Conservation (phyloP, 2,888 invertebrate species). For the Cosmia pyralina region DNA sequence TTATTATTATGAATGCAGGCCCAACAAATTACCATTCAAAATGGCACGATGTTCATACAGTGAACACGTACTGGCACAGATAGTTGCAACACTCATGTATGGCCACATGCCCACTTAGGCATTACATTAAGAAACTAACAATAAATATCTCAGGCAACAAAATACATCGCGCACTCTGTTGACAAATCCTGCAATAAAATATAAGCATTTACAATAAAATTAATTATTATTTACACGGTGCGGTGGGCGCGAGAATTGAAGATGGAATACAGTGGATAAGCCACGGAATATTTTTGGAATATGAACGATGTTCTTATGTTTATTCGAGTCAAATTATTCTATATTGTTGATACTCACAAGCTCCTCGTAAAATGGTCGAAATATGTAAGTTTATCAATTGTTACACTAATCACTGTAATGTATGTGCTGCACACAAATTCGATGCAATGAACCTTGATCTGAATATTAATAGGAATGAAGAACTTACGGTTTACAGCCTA, state of each 20-base stretch:
- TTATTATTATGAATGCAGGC: conserved; percentile 69
- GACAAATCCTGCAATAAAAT: conserved; percentile 91
- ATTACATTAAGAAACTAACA: conserved; percentile 85
- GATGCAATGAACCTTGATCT: conserved; percentile 26
- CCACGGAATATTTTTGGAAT: conserved; percentile 46
- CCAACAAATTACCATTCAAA: conserved; percentile 75
- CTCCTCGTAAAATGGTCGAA: conserved; percentile 49
- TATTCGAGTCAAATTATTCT: conserved; percentile 29
- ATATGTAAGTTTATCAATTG: conserved; percentile 44
- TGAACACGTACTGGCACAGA: conserved; percentile 55
- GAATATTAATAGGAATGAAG: conserved; percentile 34
- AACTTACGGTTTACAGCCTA: conserved; percentile 22
- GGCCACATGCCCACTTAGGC: conserved; percentile 80
- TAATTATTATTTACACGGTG: conserved; percentile 90
- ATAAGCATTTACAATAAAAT: conserved; percentile 91
- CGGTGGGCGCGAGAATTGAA: conserved; percentile 81
- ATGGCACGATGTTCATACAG: conserved; percentile 70
- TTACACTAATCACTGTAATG: conserved; percentile 26
- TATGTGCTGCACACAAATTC: conserved; percentile 18
- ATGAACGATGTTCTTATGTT: conserved; percentile 32
- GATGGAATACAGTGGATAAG: conserved; percentile 74
- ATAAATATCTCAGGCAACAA: conserved; percentile 88
- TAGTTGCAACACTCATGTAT: conserved; percentile 72
- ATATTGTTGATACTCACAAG: conserved; percentile 3
- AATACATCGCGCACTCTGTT: conserved; percentile 89